Evolutionary conservation across 2,797 vertebrate species (phyloP).

Genomic region (Lycodopsis pacificus): DNA sequence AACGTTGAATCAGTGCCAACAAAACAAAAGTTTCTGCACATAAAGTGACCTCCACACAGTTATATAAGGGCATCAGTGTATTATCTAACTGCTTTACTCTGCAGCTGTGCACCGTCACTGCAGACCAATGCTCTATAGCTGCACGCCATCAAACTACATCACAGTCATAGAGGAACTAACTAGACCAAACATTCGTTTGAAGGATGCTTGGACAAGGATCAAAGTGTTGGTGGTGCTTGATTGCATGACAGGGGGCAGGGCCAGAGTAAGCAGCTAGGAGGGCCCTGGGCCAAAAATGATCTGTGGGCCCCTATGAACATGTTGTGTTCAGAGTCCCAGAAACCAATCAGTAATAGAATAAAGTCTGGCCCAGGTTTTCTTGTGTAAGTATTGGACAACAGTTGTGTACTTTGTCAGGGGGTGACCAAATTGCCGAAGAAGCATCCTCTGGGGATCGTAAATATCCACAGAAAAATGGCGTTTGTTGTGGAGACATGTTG

Average conservation of each 20-base stretch:
- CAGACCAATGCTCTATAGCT: neutral
- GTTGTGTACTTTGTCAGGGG: too few relatives aligned
- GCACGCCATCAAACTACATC: neutral
- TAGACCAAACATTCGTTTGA: neutral
- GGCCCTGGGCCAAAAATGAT: neutral
- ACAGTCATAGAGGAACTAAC: neutral
- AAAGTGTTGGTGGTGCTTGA: neutral
- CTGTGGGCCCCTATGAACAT: neutral
- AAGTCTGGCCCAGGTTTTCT: too few relatives aligned
- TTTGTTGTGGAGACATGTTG: too few relatives aligned
- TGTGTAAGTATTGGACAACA: neutral
- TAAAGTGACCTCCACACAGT: conserved; percentile 33
- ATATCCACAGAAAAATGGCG: too few relatives aligned
- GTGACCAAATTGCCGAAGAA: too few relatives aligned
- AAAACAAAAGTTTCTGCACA: conserved; percentile 25
- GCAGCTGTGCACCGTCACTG: conserved; percentile 12
- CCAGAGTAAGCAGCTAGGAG: neutral
- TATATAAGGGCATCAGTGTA: conserved; percentile 2
- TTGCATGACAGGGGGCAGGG: neutral
- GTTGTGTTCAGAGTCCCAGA: neutral
- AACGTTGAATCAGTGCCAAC: conserved; percentile 9
- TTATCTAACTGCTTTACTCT: conserved; percentile 17
- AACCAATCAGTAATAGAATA: neutral
- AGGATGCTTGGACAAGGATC: neutral
- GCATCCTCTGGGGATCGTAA: too few relatives aligned